Evolutionary conservation across 2,888 invertebrate genomes (phyloP).

Genomic region (Cheilosia pagana): DNA sequence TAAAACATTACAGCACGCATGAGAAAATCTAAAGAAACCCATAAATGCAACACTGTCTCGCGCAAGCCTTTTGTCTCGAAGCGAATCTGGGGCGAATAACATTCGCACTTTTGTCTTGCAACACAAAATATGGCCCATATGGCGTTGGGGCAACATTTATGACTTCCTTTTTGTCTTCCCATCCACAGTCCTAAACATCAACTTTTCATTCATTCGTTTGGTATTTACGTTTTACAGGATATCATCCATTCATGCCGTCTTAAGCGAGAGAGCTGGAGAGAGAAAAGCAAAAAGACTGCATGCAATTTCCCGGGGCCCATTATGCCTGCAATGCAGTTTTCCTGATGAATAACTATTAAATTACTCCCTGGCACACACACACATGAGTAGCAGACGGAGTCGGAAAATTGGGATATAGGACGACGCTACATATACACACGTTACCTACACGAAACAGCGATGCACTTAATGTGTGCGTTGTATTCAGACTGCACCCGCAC

Average conservation of each 20-base stretch:
- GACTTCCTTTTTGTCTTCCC: constrained; percentile 33
- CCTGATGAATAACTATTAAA: constrained; percentile 75
- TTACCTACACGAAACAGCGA: constrained; percentile 2
- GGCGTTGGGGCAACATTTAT: constrained; percentile 46
- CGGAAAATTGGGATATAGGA: constrained; percentile 48
- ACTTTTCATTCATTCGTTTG: constrained; percentile 60
- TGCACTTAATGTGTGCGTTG: constrained; percentile 44
- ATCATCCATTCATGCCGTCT: constrained; percentile 50
- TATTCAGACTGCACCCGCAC: constrained; percentile 36
- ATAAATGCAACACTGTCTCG: background rate
- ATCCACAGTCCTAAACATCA: constrained; percentile 49
- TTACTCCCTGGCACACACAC: constrained; percentile 48
- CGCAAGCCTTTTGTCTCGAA: background rate
- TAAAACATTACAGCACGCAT: background rate
- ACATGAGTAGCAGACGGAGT: constrained; percentile 22
- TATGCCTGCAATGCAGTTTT: constrained; percentile 74
- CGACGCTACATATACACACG: constrained; percentile 1
- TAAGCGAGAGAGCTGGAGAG: background rate
- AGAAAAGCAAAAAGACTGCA: constrained; percentile 44
- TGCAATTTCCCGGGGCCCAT: constrained; percentile 70
- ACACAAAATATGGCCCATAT: constrained; percentile 25
- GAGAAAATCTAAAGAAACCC: background rate
- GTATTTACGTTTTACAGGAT: constrained; percentile 61
- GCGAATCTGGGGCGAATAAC: background rate
- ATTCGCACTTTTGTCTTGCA: constrained; percentile 31